Conservation (phyloP, 2,113 vertebrate genomes). For the Lanius ludovicianus region DNA sequence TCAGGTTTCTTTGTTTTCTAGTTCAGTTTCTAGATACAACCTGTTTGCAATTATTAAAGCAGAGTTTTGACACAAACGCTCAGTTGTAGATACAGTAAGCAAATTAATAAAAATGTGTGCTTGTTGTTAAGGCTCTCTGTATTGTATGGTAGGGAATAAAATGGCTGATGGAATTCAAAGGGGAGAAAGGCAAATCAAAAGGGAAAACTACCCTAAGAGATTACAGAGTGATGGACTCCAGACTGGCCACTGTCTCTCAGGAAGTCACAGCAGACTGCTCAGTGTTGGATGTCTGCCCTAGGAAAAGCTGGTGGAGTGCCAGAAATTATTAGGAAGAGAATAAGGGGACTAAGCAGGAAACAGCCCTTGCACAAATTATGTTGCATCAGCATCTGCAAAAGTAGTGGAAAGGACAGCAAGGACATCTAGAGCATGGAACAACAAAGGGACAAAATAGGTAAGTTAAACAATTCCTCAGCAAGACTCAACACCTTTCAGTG, state of each 20-base stretch:
- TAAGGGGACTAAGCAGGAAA: not conserved
- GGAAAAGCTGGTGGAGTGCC: not conserved
- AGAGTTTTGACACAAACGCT: not conserved
- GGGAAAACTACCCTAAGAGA: not conserved
- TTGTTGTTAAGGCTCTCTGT: not conserved
- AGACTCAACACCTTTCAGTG: not conserved
- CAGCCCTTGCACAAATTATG: not conserved
- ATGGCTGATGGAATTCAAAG: not conserved
- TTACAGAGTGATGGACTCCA: not conserved
- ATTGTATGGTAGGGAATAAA: not conserved
- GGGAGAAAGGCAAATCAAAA: not conserved
- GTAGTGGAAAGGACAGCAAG: not conserved
- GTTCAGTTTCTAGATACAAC: not conserved
- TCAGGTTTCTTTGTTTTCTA: not conserved
- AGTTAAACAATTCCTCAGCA: not conserved
- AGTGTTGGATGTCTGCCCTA: not conserved
- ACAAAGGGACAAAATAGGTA: not conserved
- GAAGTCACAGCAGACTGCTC: not conserved
- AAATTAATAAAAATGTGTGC: not conserved
- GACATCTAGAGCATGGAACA: rapidly evolving
- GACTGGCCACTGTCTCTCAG: not conserved
- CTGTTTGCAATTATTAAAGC: not conserved
- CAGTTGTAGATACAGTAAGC: not conserved
- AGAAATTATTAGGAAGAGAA: constrained; percentile 6
- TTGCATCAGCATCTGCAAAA: not conserved